phyloP scores from a whole-genome alignment of 2,888 invertebrate species.

The Beris chalybata region DNA sequence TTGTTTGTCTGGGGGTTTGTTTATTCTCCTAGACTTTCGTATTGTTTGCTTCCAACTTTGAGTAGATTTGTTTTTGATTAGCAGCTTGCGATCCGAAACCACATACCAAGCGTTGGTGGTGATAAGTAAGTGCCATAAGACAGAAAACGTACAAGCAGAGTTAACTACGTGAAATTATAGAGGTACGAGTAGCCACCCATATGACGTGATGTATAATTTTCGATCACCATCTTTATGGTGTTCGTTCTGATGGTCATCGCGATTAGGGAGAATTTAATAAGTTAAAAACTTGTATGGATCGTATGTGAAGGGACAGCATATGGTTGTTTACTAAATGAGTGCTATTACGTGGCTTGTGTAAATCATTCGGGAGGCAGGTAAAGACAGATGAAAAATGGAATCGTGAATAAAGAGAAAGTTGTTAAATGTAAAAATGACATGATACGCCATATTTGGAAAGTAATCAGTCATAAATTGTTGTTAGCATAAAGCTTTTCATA shows the following conservation, averaged over 20 bases:
- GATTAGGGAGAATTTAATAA: slow-evolving; percentile 24
- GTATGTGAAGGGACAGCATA: slow-evolving; percentile 6
- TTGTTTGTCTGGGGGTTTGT: background rate
- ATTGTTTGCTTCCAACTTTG: slow-evolving; percentile 19
- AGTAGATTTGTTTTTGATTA: slow-evolving; percentile 31
- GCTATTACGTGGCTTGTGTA: slow-evolving; percentile 11
- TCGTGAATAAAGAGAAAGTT: too few relatives aligned
- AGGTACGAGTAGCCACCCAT: background rate
- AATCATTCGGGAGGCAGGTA: slow-evolving; percentile 4
- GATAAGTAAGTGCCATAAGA: slow-evolving; percentile 4
- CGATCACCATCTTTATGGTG: slow-evolving; percentile 17
- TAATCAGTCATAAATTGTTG: too few relatives aligned
- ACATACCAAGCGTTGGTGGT: slow-evolving; percentile 8
- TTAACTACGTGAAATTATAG: too few relatives aligned
- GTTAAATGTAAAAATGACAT: too few relatives aligned
- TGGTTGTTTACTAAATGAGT: slow-evolving; percentile 14
- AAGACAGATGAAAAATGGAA: background rate
- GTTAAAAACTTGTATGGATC: background rate
- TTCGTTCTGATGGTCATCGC: slow-evolving; percentile 14
- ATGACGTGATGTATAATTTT: slow-evolving; percentile 20
- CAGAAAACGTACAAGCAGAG: too few relatives aligned
- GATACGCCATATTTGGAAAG: too few relatives aligned
- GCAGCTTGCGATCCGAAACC: slow-evolving; percentile 5
- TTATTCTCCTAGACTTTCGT: background rate
- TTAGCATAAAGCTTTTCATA: too few relatives aligned